Evolutionary conservation across 2,113 vertebrate species (phyloP).

Genomic region (Daboia siamensis): DNA sequence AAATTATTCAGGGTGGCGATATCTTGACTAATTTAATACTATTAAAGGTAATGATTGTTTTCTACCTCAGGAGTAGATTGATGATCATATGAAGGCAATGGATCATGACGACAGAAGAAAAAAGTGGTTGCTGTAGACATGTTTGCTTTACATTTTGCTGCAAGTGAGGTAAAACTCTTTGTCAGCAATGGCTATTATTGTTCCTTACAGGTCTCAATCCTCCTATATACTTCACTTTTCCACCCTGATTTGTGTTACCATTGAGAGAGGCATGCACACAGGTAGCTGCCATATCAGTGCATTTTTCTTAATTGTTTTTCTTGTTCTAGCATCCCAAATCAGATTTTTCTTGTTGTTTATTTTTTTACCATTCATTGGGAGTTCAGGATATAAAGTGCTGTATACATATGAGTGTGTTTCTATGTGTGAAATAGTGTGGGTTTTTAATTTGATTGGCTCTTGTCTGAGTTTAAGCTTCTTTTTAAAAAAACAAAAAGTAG

Average conservation of each 20-base stretch:
- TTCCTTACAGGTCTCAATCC: not conserved
- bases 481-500: not conserved
- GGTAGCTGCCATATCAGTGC: not conserved
- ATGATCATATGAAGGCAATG: not conserved
- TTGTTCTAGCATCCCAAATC: not conserved
- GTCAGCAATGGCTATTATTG: not conserved
- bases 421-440: not conserved
- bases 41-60: not conserved
- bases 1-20: not conserved
- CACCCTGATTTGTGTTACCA: not conserved
- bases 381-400: not conserved
- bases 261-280: not conserved
- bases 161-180: not conserved
- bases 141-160: not conserved
- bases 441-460: not conserved
- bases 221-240: not conserved
- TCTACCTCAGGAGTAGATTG: not conserved
- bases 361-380: not conserved
- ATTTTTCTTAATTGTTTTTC: not conserved
- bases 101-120: not conserved
- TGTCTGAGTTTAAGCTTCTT: not conserved
- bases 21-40: not conserved
- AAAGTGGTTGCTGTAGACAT: not conserved
- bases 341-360: not conserved
- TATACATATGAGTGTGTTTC: not conserved